Evolutionary conservation across 2,113 vertebrate species (phyloP), one percentile per base, ranked within the genome.

Genomic region (Neomonachus schauinslandi): DNA sequence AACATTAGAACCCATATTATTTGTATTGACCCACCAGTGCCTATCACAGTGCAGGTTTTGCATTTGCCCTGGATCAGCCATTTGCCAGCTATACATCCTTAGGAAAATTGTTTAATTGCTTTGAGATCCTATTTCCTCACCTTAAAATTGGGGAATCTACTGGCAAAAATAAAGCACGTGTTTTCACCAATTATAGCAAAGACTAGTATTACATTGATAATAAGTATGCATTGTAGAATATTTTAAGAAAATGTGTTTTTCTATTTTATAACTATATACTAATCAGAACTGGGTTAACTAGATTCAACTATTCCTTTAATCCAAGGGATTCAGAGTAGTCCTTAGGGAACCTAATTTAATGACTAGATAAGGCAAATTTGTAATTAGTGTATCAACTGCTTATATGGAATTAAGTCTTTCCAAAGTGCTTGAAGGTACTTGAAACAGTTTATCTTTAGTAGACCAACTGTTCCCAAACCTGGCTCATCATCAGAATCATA

Each of bases 221-320:
- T 88, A 93, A 84, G n/a, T 76, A 94, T 85, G 81, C 88, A 92
- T 96, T 96, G 65, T 81, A 74, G 88, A 74, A 42, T 87, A 96
- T 90, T 95, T 86, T 83, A 80, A 87, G 67, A 67, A 91, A 93
- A 93, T 39, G 18, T 76, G 31, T 55, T 96, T 93, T 97, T 91
- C 88, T 89, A 59, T 90, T 96, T 95, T 96, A 95, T 88, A 96
- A 65, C 80, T 94, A 94, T 83, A 94, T 57, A 91, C 65, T 97
- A 96, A 97, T 98, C 61, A 97, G 85, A 97, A 97, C 90, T 97
- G 96, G 97, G 97, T 96, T 98, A 98, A 97, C 96, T 96, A 97
- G 65, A 94, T 97, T 98, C 95, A 94, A 95, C 95, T 87, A 96
- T 71, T 98, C 72, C 49, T 97, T 97, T 98, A 98, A 97, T 98